Evolutionary conservation across 2,113 vertebrate genomes (phyloP).

Genomic region (Mormyrus iriodes): DNA sequence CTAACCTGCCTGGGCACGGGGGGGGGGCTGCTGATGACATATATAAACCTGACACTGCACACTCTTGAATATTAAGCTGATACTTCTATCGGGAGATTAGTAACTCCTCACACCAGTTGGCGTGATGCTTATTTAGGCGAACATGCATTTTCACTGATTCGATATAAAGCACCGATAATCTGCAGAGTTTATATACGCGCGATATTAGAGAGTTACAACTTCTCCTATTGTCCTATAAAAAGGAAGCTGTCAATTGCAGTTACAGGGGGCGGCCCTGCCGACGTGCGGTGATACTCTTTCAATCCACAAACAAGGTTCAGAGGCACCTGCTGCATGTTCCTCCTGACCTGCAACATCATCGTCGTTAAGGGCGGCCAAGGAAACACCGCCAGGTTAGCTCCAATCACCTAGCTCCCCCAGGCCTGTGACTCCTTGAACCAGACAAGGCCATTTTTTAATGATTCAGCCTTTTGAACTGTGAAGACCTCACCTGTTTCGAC

Average conservation of each 20-base stretch:
- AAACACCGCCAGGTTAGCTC: background rate
- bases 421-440: background rate
- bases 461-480: background rate
- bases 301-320: background rate
- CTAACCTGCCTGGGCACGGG: background rate
- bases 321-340: background rate
- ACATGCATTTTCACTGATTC: background rate
- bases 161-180: background rate
- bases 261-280: background rate
- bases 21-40: background rate
- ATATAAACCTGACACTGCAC: background rate
- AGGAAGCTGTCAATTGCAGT: background rate
- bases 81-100: background rate
- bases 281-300: no score
- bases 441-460: background rate
- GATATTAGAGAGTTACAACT: no score
- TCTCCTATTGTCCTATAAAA: no score
- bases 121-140: background rate
- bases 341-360: background rate
- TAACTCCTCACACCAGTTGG: background rate
- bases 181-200: background rate
- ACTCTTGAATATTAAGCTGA: background rate
- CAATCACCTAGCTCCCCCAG: background rate
- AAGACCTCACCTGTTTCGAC: background rate
- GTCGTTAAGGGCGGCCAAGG: background rate